A percentile compares a stretch with the other conserved stretches of the same genome.
These are phyloP conservation scores for Lepisosteus osseus DNA, from an alignment of 2,113 vertebrate genomes.

Conservation along the genomic window DNA sequence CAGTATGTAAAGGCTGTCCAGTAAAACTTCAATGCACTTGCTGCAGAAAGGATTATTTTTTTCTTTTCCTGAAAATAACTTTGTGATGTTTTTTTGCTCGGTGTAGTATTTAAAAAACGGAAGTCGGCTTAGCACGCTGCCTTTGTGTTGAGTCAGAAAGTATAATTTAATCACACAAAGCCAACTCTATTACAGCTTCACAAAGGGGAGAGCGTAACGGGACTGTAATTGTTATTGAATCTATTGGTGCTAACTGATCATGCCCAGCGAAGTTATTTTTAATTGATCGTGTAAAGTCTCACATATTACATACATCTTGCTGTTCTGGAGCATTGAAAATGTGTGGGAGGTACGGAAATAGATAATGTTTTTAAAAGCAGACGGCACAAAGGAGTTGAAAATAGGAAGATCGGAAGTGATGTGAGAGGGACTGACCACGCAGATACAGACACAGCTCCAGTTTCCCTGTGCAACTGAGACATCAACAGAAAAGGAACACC, in stretches of 20 bases:
- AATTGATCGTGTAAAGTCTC: neutral
- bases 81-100: too few species aligned
- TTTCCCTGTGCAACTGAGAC: too few species aligned
- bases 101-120: neutral
- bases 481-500: too few species aligned
- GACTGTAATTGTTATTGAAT: neutral
- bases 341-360: neutral
- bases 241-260: neutral
- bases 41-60: too few species aligned
- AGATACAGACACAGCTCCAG: too few species aligned
- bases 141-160: slow-evolving; percentile 4
- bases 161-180: slow-evolving; percentile 23
- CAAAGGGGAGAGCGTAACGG: slow-evolving; percentile 3
- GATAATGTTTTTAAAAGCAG: slow-evolving; percentile 5
- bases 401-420: neutral
- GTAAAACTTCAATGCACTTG: too few species aligned
- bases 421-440: neutral
- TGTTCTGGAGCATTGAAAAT: neutral
- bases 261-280: neutral
- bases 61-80: too few species aligned
- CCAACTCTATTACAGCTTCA: neutral
- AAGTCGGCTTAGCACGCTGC: neutral
- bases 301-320: neutral
- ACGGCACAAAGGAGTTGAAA: neutral
- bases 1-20: too few species aligned